These are phyloP conservation scores for Rhinolophus sinicus DNA, from an alignment of 2,113 vertebrate species.

Conservation along the genomic window DNA sequence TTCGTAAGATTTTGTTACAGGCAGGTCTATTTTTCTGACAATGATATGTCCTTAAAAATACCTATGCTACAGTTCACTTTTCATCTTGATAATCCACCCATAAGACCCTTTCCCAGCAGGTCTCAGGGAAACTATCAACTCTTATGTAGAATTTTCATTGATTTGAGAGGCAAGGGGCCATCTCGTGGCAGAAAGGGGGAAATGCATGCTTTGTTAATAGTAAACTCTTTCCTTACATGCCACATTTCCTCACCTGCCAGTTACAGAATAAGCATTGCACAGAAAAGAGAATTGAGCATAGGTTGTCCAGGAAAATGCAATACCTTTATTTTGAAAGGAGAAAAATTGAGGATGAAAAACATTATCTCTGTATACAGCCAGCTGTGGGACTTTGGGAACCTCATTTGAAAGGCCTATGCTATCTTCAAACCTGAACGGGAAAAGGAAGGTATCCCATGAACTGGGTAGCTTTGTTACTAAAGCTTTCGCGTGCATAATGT, in stretches of 20 bases:
- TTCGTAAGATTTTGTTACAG: neutral
- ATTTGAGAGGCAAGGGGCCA: slow-evolving; percentile 16
- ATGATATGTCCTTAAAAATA: neutral
- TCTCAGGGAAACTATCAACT: neutral
- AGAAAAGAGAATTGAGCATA: neutral
- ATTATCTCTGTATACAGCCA: neutral
- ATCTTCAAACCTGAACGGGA: neutral
- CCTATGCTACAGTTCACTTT: neutral
- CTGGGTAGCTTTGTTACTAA: neutral
- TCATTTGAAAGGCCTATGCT: neutral
- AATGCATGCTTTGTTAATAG: neutral
- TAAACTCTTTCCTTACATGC: no score
- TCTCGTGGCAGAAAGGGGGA: slow-evolving; percentile 47
- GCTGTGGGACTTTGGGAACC: neutral
- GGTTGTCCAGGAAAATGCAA: neutral
- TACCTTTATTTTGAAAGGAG: neutral
- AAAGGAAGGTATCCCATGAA: neutral
- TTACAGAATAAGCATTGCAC: neutral
- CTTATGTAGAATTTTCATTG: neutral
- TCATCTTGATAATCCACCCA: neutral
- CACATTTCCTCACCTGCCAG: neutral
- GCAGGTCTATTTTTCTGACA: neutral
- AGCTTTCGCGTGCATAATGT: neutral
- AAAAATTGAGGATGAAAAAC: neutral
- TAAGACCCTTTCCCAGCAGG: neutral